phyloP scores from a whole-genome alignment of 2,888 invertebrate species.

The Eupithecia exiguata region DNA sequence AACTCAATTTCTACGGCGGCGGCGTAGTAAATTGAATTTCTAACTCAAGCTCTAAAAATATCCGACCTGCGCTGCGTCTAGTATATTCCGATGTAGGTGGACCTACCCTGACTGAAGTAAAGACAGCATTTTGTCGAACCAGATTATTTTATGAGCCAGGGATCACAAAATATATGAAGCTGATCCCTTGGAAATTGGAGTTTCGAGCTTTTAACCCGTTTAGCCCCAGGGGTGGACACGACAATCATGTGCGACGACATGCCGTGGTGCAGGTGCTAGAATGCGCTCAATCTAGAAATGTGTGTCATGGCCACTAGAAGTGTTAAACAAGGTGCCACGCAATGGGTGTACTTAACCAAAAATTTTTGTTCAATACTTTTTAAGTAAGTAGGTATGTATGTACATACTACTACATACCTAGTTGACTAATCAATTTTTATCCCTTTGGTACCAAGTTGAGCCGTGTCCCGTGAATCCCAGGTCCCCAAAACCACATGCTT shows the following conservation, averaged over 20 bases:
- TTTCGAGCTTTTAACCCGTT: neutral
- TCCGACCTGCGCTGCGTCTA: neutral
- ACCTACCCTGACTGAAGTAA: neutral
- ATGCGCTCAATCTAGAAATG: neutral
- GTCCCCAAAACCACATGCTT: too few relatives aligned
- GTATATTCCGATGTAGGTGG: neutral
- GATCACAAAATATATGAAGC: neutral
- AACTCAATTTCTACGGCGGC: neutral
- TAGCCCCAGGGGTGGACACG: neutral
- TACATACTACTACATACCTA: too few relatives aligned
- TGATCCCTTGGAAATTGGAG: neutral
- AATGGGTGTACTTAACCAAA: too few relatives aligned
- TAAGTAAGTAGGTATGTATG: too few relatives aligned
- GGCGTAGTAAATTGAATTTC: neutral
- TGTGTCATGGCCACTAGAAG: neutral
- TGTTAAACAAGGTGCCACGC: too few relatives aligned
- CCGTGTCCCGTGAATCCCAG: too few relatives aligned
- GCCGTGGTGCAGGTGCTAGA: neutral
- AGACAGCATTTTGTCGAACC: neutral
- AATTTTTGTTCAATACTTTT: too few relatives aligned
- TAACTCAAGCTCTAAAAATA: neutral
- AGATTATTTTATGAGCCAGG: neutral
- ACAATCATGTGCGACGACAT: neutral
- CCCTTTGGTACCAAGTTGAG: too few relatives aligned
- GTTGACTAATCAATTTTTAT: too few relatives aligned